Base-by-base conservation (phyloP, 2,113 vertebrate species). In the Laterallus jamaicensis region DNA sequence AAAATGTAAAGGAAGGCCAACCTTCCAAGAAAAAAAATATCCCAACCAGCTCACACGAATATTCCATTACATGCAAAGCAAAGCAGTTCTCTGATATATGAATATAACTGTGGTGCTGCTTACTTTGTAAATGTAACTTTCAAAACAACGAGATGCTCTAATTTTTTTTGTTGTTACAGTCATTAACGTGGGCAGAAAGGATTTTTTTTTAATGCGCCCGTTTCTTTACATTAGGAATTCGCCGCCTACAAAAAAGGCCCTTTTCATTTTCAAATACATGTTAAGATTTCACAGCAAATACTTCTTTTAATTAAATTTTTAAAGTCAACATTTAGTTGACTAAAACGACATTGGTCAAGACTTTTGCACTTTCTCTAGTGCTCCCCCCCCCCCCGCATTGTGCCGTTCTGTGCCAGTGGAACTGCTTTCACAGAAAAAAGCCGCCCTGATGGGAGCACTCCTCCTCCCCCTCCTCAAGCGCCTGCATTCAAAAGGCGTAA, bases 371-470 rank as follows among this genome's bases (percentile, higher is more conserved):
- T 77, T 22, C 32, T 19, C 8, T 47, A 47, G 17, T 18, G 17
- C 16, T 17, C 44, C 44, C 44, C 7, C 17, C 44, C 42, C 44
- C 17, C 44, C 42, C 17, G 16, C 14, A 69, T 62, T 82, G 17
- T 47, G 69, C 20, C 52, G 5, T 69, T 88, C 86, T 86, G 79
- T 70, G 76, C n/a, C 52, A 69, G 21, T 40, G 70, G 60, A 83
- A 68, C 39, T 84, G 60, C 88, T 56, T 56, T 88, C 47, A 86
- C 28, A 80, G 54, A 69, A 92, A 81, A 81, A 90, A 81, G 60
- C 82, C 54, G 66, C 32, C 86, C 78, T 83, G 59, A 85, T 76
- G 86, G 54, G 96, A 95, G 92, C 81, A 40, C 12, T 80, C n/a
- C 54, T 74, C 54, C 75, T 79, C 74, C 39, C 52, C 56, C 35